These are phyloP conservation scores for Entelurus aequoreus DNA, from an alignment of 2,113 vertebrate genomes.

Conservation along the genomic window DNA sequence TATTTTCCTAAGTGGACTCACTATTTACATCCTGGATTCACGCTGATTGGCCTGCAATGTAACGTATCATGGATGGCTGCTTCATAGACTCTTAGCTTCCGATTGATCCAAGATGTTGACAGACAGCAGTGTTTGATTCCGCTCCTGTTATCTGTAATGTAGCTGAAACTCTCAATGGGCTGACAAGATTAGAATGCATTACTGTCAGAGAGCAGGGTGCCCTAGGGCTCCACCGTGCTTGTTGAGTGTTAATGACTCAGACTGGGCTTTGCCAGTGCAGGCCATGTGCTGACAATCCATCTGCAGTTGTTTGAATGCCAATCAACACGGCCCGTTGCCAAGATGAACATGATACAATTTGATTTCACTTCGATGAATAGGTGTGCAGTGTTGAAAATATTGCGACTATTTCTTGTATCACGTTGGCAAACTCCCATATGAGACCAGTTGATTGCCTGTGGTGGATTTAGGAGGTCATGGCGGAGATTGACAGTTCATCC, in stretches of 20 bases:
- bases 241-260: constrained; percentile 68
- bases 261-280: constrained; percentile 42
- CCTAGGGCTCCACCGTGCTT: constrained; percentile 56
- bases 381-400: constrained; percentile 18
- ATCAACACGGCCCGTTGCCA: constrained; percentile 37
- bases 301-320: constrained; percentile 48
- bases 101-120: constrained; percentile 69
- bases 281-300: constrained; percentile 52
- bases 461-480: constrained; percentile 11
- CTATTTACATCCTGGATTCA: constrained; percentile 7
- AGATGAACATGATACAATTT: constrained; percentile 29
- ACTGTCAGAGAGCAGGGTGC: constrained; percentile 60
- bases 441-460: constrained; percentile 7
- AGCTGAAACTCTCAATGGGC: constrained; percentile 64
- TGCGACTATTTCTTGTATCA: constrained; percentile 25
- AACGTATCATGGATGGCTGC: constrained; percentile 32
- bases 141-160: constrained; percentile 70
- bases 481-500: background rate
- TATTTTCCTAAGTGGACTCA: background rate
- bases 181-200: constrained; percentile 73
- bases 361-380: constrained; percentile 37
- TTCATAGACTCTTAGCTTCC: constrained; percentile 43
- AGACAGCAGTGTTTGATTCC: constrained; percentile 59
- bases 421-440: constrained; percentile 12
- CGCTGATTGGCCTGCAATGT: constrained; percentile 26